Conservation (phyloP, 2,888 invertebrate genomes). For the Eretmocerus hayati region DNA sequence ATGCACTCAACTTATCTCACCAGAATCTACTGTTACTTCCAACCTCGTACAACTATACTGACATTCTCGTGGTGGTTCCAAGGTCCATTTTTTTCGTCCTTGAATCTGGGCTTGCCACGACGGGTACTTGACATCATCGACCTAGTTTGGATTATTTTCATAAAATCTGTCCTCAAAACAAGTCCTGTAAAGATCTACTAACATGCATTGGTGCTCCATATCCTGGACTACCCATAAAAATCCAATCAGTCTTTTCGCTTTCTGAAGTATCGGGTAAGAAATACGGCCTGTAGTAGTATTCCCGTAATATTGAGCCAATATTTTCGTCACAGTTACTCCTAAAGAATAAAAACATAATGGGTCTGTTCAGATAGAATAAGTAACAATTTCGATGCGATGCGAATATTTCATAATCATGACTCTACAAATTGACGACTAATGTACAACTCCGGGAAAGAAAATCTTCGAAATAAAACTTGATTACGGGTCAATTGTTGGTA, state of each 20-base stretch:
- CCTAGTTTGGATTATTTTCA: slow-evolving; percentile 50
- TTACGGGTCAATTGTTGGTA: too few relatives aligned
- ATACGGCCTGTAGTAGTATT: slow-evolving; percentile 78
- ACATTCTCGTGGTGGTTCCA: slow-evolving; percentile 92
- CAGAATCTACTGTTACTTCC: slow-evolving; percentile 68
- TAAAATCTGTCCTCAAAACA: background rate
- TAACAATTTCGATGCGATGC: too few relatives aligned
- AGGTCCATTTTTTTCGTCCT: slow-evolving; percentile 80
- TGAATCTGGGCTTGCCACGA: slow-evolving; percentile 96
- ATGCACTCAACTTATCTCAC: slow-evolving; percentile 78
- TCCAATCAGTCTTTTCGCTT: slow-evolving; percentile 88
- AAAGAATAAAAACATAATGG: too few relatives aligned
- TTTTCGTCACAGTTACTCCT: slow-evolving; percentile 91
- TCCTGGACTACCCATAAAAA: slow-evolving; percentile 94
- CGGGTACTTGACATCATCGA: slow-evolving; percentile 87
- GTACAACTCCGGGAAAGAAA: too few relatives aligned
- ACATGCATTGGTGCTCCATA: slow-evolving; percentile 95
- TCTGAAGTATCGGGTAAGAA: slow-evolving; percentile 83
- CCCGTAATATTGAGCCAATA: slow-evolving; percentile 68
- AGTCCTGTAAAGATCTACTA: slow-evolving; percentile 38
- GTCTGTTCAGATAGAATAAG: too few relatives aligned
- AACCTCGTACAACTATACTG: slow-evolving; percentile 66
- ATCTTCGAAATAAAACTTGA: too few relatives aligned
- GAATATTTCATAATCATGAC: too few relatives aligned
- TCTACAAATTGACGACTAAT: too few relatives aligned